Base-by-base conservation (phyloP, 2,113 vertebrate genomes). In the Tetrax tetrax region DNA sequence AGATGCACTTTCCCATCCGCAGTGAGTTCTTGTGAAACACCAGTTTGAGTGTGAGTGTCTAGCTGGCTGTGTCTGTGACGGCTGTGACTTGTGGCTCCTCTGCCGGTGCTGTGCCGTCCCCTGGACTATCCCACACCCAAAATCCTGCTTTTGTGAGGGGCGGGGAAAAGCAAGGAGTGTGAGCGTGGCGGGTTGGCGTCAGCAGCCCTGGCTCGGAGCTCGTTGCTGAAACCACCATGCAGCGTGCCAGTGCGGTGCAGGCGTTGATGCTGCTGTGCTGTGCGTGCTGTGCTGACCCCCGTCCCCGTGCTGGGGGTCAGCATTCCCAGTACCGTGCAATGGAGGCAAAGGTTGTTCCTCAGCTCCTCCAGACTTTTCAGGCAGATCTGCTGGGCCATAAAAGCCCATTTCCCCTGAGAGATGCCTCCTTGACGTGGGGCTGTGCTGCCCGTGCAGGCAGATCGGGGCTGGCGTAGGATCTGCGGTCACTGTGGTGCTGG, bases 41-140 rank as follows among this genome's bases (percentile, higher is more conserved):
- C 19, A 2, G 3, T 33, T 68, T 21, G 33, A 23, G 61, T 2
- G 14, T 43, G 15, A 31, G n/a, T 2, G 21, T 17, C 38, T 20
- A 5, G 5, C 24, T 57, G 66, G 27, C 47, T 29, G 54, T 0
- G 33, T 4, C 63, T 13, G 31, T 29, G 7, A 45, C 2, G 16
- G 48, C 48, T n/a, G 0, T 1, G 2, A 8, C 61, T 24, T 2
- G 19, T 0, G 6, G 63, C 41, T 79, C 31, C 33, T 24, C n/a
- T n/a, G 29, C 21, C 2, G 4, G 25, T 21, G 29, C 37, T 2
- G 3, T 5, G 53, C 53, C 4, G 3, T 16, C 48, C 53, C 76
- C 27, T 6, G n/a, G 29, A 10, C 56, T 80, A 7, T 23, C 56
- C 47, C 3, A 19, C 33, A n/a, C 38, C 75, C 15, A 5, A 53